These are phyloP conservation scores for Stenchaetothrips biformis DNA, from an alignment of 2,888 invertebrate species.

Conservation along the genomic window DNA sequence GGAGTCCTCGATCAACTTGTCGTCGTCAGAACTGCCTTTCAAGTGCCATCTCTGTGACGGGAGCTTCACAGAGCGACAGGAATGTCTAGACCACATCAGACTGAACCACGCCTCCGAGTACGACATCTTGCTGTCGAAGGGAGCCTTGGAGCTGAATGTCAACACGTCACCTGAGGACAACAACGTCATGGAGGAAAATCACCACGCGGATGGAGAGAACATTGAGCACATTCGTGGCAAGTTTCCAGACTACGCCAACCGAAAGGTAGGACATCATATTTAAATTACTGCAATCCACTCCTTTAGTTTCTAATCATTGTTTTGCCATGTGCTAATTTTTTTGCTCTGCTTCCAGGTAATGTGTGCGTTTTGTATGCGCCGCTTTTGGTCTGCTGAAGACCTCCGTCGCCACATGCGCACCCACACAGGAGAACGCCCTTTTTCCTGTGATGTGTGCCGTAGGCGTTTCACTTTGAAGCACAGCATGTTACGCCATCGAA, in stretches of 20 bases:
- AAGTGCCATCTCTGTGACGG: slow-evolving; percentile 91
- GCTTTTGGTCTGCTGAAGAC: slow-evolving; percentile 94
- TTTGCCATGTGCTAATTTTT: not conserved
- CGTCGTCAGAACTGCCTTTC: slow-evolving; percentile 65
- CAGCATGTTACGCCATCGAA: slow-evolving; percentile 88
- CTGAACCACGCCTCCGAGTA: slow-evolving; percentile 71
- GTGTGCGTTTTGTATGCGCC: slow-evolving; percentile 86
- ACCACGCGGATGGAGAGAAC: slow-evolving; percentile 59
- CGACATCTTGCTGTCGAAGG: slow-evolving; percentile 74
- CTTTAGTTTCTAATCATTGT: not conserved
- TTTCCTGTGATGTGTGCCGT: slow-evolving; percentile 83
- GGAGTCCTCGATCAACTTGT: slow-evolving; percentile 6
- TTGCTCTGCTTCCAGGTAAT: slow-evolving; percentile 57
- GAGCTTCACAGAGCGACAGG: slow-evolving; percentile 72
- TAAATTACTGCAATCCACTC: not conserved
- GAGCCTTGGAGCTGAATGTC: slow-evolving; percentile 63
- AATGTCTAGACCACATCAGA: slow-evolving; percentile 77
- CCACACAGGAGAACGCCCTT: slow-evolving; percentile 87
- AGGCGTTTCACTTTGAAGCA: slow-evolving; percentile 88
- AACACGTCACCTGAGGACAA: slow-evolving; percentile 45
- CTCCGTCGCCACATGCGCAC: slow-evolving; percentile 89
- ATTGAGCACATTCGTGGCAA: slow-evolving; percentile 67
- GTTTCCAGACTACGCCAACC: slow-evolving; percentile 80
- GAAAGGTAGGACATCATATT: slow-evolving; percentile 58
- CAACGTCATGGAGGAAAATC: slow-evolving; percentile 37